A percentile compares a stretch with the other conserved stretches of the same genome.
Conservation (phyloP, 2,113 vertebrate genomes). For the Triplophysa rosa region DNA sequence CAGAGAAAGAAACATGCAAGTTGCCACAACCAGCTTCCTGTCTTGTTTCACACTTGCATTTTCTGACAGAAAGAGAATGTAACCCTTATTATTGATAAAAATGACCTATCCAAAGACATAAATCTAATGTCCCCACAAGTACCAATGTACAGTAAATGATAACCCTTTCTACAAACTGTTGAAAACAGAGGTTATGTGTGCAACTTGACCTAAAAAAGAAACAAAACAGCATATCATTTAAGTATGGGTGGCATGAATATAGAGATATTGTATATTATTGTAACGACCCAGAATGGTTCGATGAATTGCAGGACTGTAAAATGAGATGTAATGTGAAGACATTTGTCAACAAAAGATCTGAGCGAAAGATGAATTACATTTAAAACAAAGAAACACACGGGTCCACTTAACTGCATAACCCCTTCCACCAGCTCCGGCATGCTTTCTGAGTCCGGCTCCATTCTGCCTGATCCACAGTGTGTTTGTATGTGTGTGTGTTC, state of each 20-base stretch:
- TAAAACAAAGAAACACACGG: constrained; percentile 49
- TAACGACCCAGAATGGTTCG: not conserved
- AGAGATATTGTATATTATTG: not conserved
- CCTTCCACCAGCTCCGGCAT: constrained; percentile 67
- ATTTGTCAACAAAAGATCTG: constrained; percentile 22
- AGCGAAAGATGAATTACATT: constrained; percentile 34
- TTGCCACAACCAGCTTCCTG: too few relatives aligned
- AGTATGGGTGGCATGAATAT: not conserved
- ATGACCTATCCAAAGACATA: too few relatives aligned
- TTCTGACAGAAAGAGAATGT: too few relatives aligned
- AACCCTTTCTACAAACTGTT: not conserved
- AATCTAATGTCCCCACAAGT: too few relatives aligned
- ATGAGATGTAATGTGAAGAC: constrained; percentile 22
- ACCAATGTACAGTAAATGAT: too few relatives aligned
- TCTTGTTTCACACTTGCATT: too few relatives aligned
- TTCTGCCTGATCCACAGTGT: constrained; percentile 64
- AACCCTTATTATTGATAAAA: too few relatives aligned
- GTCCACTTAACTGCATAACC: constrained; percentile 79
- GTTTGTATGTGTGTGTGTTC: constrained; percentile 53
- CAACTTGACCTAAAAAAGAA: too few relatives aligned
- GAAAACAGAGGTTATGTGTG: not conserved
- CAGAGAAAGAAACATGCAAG: not conserved
- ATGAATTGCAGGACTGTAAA: constrained; percentile 13
- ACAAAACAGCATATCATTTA: not conserved
- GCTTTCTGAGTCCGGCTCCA: constrained; percentile 74